Base-by-base conservation (phyloP, 2,113 vertebrate genomes). In the Sclerurus mexicanus region DNA sequence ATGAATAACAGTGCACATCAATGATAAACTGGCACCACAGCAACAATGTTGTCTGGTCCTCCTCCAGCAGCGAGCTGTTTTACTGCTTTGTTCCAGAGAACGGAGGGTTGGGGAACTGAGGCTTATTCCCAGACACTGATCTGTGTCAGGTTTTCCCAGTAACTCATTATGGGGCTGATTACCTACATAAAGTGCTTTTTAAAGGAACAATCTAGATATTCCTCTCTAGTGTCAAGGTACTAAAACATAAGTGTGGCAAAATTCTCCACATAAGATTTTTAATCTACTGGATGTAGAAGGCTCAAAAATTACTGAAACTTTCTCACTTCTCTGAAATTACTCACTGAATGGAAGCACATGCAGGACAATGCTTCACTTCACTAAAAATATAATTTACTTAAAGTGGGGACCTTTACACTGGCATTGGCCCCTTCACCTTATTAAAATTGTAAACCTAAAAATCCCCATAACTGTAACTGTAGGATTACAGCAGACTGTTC, bases 261-360 rank as follows among this genome's bases (percentile, higher is more conserved):
- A 77, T 39, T 62, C 39, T 74, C 76, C 50, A 27, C 62, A n/a
- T 30, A 47, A 85, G 28, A 66, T 37, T 95, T 79, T 77, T 85
- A 88, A 62, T 79, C 50, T 80, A 7, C 40, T 47, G 46, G 37
- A 30, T 91, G 81, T 75, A 93, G 50, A 37, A 85, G 76, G 72
- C 63, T 93, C 72, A 87, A 66, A 89, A 90, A 83, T 93, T 73
- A 71, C 75, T 63, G 79, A 85, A 92, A 91, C 25, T 75, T 85
- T 37, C 56, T 87, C 56, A 7, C 28, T 92, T 63, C 85, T 93
- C 62, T 59, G 63, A 85, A 95, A 77, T 69, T 63, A 86, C 50
- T 89, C 5, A 4, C 33, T 74, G 77, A 92, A 86, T 63, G 81
- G 78, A 72, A 89, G 82, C 33, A 80, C 42, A 63, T 1, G 2